phyloP scores from a whole-genome alignment of 2,888 invertebrate species.

The Nomada goodeniana region DNA sequence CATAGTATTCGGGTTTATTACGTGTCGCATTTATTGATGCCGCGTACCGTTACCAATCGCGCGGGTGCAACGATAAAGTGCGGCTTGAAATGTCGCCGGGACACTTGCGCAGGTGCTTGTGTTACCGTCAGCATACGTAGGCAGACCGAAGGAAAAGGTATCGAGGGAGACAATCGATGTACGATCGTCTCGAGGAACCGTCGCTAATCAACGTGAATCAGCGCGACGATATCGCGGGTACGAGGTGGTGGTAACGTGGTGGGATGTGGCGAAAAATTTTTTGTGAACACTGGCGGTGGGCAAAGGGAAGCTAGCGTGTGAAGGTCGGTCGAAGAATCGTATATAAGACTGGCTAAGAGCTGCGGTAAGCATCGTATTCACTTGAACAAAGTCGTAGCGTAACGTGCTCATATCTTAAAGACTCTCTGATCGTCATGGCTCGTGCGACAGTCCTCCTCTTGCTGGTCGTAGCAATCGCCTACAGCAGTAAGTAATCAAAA shows the following conservation, averaged over 20 bases:
- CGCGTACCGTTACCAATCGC: background rate
- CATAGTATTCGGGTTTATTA: too few species aligned
- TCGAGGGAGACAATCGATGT: background rate
- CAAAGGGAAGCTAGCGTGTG: background rate
- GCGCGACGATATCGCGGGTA: background rate
- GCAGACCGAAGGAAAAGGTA: conserved; percentile 8
- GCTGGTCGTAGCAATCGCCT: conserved; percentile 45
- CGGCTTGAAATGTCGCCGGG: background rate
- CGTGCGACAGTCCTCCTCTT: conserved; percentile 44
- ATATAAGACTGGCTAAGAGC: conserved; percentile 49
- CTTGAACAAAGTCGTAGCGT: background rate
- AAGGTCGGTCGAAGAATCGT: conserved; percentile 36
- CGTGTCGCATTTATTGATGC: too few species aligned
- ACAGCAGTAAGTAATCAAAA: conserved; percentile 49
- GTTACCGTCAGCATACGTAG: background rate
- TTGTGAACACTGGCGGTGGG: conserved; percentile 1
- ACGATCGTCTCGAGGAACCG: background rate
- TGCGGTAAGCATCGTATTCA: conserved; percentile 10
- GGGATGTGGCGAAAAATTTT: conserved; percentile 26
- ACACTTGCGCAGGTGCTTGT: background rate
- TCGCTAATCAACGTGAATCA: conserved; percentile 34
- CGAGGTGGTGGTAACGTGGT: background rate
- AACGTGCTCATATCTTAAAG: background rate
- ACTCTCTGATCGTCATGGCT: conserved; percentile 41
- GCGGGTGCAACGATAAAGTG: background rate